Conservation (phyloP, 2,797 vertebrate species). For the Sphenopsis melanotis region DNA sequence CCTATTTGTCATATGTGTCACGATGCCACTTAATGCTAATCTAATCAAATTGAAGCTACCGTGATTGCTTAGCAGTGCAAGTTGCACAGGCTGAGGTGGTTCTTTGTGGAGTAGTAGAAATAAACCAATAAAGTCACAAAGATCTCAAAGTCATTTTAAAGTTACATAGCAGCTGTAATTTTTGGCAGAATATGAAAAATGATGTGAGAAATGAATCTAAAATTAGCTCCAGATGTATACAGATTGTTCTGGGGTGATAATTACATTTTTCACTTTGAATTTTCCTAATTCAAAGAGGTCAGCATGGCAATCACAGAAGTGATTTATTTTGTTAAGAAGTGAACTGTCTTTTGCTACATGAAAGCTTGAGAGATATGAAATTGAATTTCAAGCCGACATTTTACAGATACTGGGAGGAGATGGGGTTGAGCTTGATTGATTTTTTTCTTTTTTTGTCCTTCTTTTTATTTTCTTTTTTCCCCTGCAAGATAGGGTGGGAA, state of each 20-base stretch:
- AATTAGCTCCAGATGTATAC: slow-evolving; percentile 80
- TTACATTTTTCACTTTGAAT: slow-evolving; percentile 82
- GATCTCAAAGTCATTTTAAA: slow-evolving; percentile 64
- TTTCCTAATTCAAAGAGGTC: slow-evolving; percentile 85
- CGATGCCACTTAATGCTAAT: slow-evolving; percentile 90
- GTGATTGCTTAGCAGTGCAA: slow-evolving; percentile 69
- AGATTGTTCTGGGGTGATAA: slow-evolving; percentile 79
- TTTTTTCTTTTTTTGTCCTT: neutral
- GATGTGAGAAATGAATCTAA: slow-evolving; percentile 73
- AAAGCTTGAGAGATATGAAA: slow-evolving; percentile 83
- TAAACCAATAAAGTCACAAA: slow-evolving; percentile 23
- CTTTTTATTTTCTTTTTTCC: neutral
- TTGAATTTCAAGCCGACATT: slow-evolving; percentile 81
- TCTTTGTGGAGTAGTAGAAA: slow-evolving; percentile 57
- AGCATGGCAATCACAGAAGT: slow-evolving; percentile 78
- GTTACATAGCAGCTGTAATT: slow-evolving; percentile 63
- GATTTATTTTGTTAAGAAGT: slow-evolving; percentile 92
- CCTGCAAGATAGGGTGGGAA: slow-evolving; percentile 70
- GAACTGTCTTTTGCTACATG: slow-evolving; percentile 86
- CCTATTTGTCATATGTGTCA: slow-evolving; percentile 93
- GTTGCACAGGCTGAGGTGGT: slow-evolving; percentile 30
- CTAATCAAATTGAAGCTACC: slow-evolving; percentile 85
- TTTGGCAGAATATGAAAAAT: slow-evolving; percentile 75
- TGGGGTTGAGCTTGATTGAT: slow-evolving; percentile 80
- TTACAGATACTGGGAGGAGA: slow-evolving; percentile 78